These are phyloP conservation scores for Cnemophilus loriae DNA, from an alignment of 2,113 vertebrate genomes.

Conservation along the genomic window DNA sequence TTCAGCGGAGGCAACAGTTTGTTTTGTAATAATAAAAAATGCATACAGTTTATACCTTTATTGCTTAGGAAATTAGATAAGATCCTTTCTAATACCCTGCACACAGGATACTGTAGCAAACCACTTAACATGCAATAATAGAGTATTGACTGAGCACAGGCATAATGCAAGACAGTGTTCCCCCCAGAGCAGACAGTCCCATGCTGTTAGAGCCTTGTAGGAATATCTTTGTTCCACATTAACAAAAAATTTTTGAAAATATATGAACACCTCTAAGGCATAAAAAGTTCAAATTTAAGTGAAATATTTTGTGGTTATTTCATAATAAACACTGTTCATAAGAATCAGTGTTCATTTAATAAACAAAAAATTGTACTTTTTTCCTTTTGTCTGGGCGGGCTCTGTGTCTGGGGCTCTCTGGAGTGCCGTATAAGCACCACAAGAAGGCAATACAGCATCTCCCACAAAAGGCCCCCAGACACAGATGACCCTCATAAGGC, in stretches of 20 bases:
- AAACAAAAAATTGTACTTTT: neutral
- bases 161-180: constrained; percentile 43
- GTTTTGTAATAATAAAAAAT: constrained; percentile 73
- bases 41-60: constrained; percentile 68
- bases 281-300: neutral
- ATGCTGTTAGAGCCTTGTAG: neutral
- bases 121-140: constrained; percentile 71
- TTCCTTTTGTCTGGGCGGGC: neutral
- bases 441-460: neutral
- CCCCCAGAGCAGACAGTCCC: constrained; percentile 28
- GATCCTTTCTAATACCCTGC: constrained; percentile 66
- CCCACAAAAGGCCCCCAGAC: neutral
- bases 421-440: neutral
- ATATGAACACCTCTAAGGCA: neutral
- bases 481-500: neutral
- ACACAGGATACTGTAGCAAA: constrained; percentile 63
- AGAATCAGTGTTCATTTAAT: neutral
- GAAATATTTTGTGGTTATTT: neutral
- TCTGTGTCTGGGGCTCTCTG: neutral
- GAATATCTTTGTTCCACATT: neutral
- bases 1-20: constrained; percentile 64
- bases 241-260: neutral
- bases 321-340: neutral
- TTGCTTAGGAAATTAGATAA: constrained; percentile 76
- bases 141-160: constrained; percentile 71